Evolutionary conservation across 2,888 invertebrate genomes (phyloP), one percentile per base, ranked within the genome.

Genomic region (Ennomos quercinarius): DNA sequence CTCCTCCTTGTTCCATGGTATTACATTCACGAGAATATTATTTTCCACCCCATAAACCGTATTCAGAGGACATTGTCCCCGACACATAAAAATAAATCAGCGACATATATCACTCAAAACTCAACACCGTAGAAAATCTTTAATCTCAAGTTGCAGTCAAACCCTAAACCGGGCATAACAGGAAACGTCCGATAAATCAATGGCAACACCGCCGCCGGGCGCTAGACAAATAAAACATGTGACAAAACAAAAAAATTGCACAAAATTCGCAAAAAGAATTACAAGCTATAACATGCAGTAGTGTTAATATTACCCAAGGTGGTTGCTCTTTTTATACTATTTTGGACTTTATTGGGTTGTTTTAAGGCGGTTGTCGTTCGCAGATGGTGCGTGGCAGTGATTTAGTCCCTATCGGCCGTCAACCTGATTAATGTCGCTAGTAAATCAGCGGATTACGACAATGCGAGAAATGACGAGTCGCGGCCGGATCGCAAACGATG

Each of bases 381-480:
- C 77, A 83, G 70, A 73, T 73, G 72, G 78, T 77, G 75, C 72
- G 74, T 83, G 86, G 83, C 81, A 84, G 86, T 89, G 87, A 90
- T 89, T 89, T 91, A 88, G 91, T 88, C 91, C 91, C 91, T 90
- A 92, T 92, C 91, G 91, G 86, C 89, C 90, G 92, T 90, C 91
- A 87, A 86, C 86, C 91, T 92, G 92, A 92, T 92, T 91, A 91
- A 92, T 92, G 91, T 86, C 83, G 88, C 87, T 87, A 89, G 91
- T 92, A 92, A 91, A 92, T 92, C 92, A 92, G 87, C 86, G 92
- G 92, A 92, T 91, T 92, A 92, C 91, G 91, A 91, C 91, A 92
- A 92, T 91, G 90, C 89, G 91, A 91, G 91, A 91, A 91, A 91
- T 92, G 91, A 92, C 91, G 91, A 92, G 90, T 86, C 89, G 90